phyloP scores from a whole-genome alignment of 2,797 vertebrate species.

The Ambastaia sidthimunki region DNA sequence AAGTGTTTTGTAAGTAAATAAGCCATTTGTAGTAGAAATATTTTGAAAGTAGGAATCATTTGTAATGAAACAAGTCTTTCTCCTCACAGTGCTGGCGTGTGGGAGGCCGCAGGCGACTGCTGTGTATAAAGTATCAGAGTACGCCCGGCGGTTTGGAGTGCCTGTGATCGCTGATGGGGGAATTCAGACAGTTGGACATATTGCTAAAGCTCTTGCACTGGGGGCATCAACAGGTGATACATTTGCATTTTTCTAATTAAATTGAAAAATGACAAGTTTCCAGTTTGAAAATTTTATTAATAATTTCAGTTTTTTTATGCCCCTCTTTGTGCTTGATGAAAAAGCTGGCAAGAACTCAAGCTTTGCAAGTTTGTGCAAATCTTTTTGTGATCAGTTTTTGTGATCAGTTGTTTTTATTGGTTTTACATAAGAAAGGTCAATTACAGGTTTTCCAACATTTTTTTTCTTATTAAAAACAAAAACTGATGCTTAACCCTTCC shows the following conservation, averaged over 20 bases:
- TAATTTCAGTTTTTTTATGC: too few relatives aligned
- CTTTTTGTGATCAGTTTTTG: too few relatives aligned
- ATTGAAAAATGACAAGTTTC: neutral
- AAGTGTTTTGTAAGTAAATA: slow-evolving; percentile 3
- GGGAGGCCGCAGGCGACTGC: slow-evolving; percentile 96
- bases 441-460: too few relatives aligned
- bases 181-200: slow-evolving; percentile 94
- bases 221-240: slow-evolving; percentile 93
- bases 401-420: too few relatives aligned
- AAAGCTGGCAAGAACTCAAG: too few relatives aligned
- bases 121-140: slow-evolving; percentile 97
- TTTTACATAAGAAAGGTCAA: too few relatives aligned
- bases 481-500: too few relatives aligned
- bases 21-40: neutral
- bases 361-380: too few relatives aligned
- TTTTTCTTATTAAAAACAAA: too few relatives aligned
- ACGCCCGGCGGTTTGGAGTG: slow-evolving; percentile 91
- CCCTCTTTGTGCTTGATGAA: too few relatives aligned
- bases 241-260: neutral
- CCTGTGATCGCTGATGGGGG: slow-evolving; percentile 96
- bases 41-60: neutral
- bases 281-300: too few relatives aligned
- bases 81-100: slow-evolving; percentile 87
- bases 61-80: neutral
- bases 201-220: slow-evolving; percentile 91